Percentiles rank a stretch among this genome's conserved stretches.
Conservation (phyloP, 2,888 invertebrate genomes). For the Fissipunctia ypsillon region DNA sequence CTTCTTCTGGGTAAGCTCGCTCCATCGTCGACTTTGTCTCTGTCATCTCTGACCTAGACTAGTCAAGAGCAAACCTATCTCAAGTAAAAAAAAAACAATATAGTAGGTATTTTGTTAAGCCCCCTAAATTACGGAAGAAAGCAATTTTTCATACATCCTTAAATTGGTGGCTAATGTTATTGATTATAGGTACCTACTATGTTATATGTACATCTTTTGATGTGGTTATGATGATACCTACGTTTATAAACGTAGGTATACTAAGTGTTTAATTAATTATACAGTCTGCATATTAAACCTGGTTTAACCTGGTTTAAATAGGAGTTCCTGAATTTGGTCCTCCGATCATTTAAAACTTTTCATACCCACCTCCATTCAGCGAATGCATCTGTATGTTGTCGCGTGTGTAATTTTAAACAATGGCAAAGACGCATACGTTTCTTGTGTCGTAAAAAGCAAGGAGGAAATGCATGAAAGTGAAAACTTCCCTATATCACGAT, state of each 20-base stretch:
- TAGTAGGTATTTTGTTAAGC: not conserved
- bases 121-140: not conserved
- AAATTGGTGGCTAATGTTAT: too few relatives aligned
- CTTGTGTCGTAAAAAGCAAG: conserved; percentile 8
- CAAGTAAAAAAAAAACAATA: too few relatives aligned
- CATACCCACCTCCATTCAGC: not conserved
- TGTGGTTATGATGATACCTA: not conserved
- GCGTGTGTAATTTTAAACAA: conserved; percentile 22
- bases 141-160: not conserved
- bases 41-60: too few relatives aligned
- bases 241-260: not conserved
- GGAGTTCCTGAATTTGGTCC: too few relatives aligned
- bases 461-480: conserved; percentile 27
- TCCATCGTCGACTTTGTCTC: too few relatives aligned
- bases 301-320: too few relatives aligned
- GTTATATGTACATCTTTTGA: not conserved
- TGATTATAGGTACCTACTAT: not conserved
- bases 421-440: not conserved
- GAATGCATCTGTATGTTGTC: not conserved
- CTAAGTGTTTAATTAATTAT: too few relatives aligned
- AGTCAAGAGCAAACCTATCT: too few relatives aligned
- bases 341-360: not conserved
- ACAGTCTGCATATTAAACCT: not conserved
- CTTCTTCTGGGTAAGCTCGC: too few relatives aligned
- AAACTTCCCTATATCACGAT: conserved; percentile 12